A percentile compares a stretch with the other conserved stretches of the same genome.
phyloP scores from a whole-genome alignment of 2,797 vertebrate species.

The Lophura swinhoii region DNA sequence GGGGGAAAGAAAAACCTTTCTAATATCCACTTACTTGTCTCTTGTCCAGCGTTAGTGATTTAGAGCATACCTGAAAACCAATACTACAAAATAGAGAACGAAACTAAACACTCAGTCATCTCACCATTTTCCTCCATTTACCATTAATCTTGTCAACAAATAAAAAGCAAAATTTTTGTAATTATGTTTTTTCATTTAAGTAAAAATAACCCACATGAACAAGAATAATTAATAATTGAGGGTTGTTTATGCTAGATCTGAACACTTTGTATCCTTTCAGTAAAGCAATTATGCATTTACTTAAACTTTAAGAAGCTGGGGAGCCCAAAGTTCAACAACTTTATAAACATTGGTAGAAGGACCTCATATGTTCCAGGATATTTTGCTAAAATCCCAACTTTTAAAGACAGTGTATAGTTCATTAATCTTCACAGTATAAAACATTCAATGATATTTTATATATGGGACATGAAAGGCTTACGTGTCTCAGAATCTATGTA shows the following conservation, averaged over 20 bases:
- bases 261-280: neutral
- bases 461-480: neutral
- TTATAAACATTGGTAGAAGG: neutral
- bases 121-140: neutral
- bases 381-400: neutral
- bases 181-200: neutral
- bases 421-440: neutral
- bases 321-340: neutral
- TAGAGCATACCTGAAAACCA: neutral
- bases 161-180: neutral
- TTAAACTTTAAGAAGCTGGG: neutral
- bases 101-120: neutral
- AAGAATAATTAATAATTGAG: neutral
- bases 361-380: neutral
- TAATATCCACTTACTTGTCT: neutral
- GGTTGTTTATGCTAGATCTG: neutral
- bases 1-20: neutral
- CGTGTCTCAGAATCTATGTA: neutral
- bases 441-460: neutral
- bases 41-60: neutral
- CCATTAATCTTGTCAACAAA: neutral
- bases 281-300: neutral
- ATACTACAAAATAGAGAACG: neutral
- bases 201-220: neutral
- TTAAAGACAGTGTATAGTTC: constrained; percentile 4